These are phyloP conservation scores for Rhinella marina DNA, from an alignment of 2,797 vertebrate species.

Conservation along the genomic window DNA sequence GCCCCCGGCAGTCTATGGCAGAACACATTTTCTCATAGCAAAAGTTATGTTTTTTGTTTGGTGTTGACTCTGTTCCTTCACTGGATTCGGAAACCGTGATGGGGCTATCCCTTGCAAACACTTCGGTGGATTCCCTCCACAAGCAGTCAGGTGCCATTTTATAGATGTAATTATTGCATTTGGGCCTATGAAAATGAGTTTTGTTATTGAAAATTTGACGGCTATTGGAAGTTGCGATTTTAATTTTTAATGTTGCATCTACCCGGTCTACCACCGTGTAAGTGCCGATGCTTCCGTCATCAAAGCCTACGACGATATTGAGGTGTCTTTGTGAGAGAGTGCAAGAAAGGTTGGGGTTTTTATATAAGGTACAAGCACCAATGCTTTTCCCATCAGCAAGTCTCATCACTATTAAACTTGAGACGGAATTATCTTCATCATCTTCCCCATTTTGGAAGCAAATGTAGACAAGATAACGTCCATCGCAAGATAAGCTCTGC, in stretches of 20 bases:
- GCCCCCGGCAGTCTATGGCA: slow-evolving; percentile 76
- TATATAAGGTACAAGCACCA: slow-evolving; percentile 97
- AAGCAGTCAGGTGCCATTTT: slow-evolving; percentile 92
- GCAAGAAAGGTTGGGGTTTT: slow-evolving; percentile 94
- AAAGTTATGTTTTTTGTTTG: slow-evolving; percentile 92
- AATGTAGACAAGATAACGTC: slow-evolving; percentile 95
- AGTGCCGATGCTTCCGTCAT: slow-evolving; percentile 96
- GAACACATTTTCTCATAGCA: slow-evolving; percentile 82
- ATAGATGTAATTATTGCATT: slow-evolving; percentile 89
- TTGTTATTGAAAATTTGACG: slow-evolving; percentile 96
- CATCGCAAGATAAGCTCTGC: slow-evolving; percentile 92
- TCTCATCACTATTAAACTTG: slow-evolving; percentile 96
- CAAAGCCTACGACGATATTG: slow-evolving; percentile 97
- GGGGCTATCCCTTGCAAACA: slow-evolving; percentile 97
- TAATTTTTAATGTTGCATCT: slow-evolving; percentile 96
- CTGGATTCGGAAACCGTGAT: slow-evolving; percentile 92
- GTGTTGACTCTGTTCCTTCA: slow-evolving; percentile 87
- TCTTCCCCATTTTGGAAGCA: slow-evolving; percentile 91
- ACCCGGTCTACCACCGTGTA: slow-evolving; percentile 98
- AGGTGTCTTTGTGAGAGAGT: slow-evolving; percentile 94
- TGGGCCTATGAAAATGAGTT: slow-evolving; percentile 90
- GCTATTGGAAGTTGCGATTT: slow-evolving; percentile 98
- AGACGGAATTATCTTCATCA: slow-evolving; percentile 90
- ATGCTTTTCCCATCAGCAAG: slow-evolving; percentile 98
- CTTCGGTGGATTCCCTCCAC: slow-evolving; percentile 98